Evolutionary conservation across 2,113 vertebrate species (phyloP).

Genomic region (Brienomyrus longianalis): DNA sequence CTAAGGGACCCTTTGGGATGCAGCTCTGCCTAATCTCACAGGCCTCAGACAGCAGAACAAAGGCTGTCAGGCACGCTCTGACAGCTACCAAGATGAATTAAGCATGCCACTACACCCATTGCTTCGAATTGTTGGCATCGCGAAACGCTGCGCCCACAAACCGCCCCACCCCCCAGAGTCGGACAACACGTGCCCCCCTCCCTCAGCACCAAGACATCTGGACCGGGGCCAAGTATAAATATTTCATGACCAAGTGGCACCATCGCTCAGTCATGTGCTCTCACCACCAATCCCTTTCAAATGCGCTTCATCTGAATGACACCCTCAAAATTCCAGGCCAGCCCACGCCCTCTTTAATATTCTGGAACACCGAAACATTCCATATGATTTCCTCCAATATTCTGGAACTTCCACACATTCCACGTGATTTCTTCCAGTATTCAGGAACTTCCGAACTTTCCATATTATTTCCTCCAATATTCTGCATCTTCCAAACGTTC

Average conservation of each 20-base stretch:
- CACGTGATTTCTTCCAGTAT: neutral
- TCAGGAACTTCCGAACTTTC: neutral
- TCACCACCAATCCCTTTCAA: neutral
- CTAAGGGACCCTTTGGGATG: neutral
- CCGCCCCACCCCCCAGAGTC: neutral
- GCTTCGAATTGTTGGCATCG: neutral
- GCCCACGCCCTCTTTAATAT: neutral
- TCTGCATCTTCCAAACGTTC: too few species aligned
- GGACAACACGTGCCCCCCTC: neutral
- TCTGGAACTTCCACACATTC: neutral
- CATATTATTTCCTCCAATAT: neutral
- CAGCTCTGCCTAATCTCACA: neutral
- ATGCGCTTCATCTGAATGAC: neutral
- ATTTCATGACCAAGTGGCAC: conserved; percentile 35
- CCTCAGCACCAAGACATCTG: conserved; percentile 18
- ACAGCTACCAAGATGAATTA: neutral
- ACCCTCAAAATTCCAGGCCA: neutral
- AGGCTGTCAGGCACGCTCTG: neutral
- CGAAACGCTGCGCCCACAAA: neutral
- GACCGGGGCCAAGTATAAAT: conserved; percentile 39
- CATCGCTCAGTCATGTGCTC: neutral
- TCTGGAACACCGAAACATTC: neutral
- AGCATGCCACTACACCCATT: neutral
- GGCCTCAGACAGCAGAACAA: neutral
- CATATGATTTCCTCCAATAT: neutral